Percentiles rank a stretch among this genome's conserved stretches.
Conservation (phyloP, 2,888 invertebrate species). For the Agrochola litura region DNA sequence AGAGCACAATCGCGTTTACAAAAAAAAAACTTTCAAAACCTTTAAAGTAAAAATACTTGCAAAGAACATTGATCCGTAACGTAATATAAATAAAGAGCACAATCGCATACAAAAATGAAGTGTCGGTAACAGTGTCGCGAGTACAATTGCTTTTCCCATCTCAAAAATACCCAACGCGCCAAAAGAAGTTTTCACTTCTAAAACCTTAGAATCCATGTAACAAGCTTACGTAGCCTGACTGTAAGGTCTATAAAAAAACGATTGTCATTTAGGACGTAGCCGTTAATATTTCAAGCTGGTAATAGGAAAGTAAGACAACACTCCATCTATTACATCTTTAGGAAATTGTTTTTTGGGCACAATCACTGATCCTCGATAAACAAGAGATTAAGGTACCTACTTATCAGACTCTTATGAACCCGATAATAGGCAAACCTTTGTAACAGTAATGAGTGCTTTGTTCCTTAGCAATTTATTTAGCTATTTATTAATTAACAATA, state of each 20-base stretch:
- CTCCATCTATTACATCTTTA: slow-evolving; percentile 28
- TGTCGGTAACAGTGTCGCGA: no score
- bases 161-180: no score
- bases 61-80: no score
- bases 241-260: slow-evolving; percentile 22
- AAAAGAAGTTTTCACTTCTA: no score
- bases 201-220: slow-evolving; percentile 21
- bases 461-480: slow-evolving; percentile 38
- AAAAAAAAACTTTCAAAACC: no score
- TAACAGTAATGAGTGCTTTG: slow-evolving; percentile 42
- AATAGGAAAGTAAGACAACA: neutral
- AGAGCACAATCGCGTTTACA: no score
- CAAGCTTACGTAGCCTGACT: slow-evolving; percentile 13
- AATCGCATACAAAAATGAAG: no score
- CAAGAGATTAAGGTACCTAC: slow-evolving; percentile 43
- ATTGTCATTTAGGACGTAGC: slow-evolving; percentile 30
- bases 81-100: no score
- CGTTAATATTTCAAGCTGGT: slow-evolving; percentile 23
- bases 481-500: slow-evolving; percentile 15
- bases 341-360: slow-evolving; percentile 59
- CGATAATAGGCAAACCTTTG: slow-evolving; percentile 52
- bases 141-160: no score
- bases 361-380: slow-evolving; percentile 54
- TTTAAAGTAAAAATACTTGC: no score
- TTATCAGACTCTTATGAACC: slow-evolving; percentile 33